These are phyloP conservation scores for Torymus aiolomorphi DNA, from an alignment of 2,888 invertebrate genomes.

Conservation along the genomic window DNA sequence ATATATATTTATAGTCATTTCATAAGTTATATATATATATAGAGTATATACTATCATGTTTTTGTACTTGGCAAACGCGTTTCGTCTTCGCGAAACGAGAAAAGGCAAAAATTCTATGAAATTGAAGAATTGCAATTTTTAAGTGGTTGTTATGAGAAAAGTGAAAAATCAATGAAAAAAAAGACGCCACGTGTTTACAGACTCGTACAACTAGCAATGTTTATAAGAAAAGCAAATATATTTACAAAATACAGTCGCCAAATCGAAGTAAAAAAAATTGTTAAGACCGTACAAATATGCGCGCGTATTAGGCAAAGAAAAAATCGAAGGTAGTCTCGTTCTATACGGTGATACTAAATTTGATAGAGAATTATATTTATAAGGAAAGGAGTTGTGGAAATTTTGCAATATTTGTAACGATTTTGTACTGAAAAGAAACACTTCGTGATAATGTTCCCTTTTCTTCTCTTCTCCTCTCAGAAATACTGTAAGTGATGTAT, in stretches of 20 bases:
- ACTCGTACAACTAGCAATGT: conserved; percentile 12
- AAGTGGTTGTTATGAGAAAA: conserved; percentile 37
- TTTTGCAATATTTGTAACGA: conserved; percentile 48
- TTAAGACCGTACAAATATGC: conserved; percentile 21
- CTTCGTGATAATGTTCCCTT: conserved; percentile 15
- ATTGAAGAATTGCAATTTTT: conserved; percentile 41
- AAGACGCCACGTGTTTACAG: conserved; percentile 20
- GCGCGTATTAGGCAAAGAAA: conserved; percentile 33
- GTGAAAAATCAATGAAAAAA: conserved; percentile 34
- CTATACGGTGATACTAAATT: conserved; percentile 61
- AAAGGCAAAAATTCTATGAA: conserved; percentile 23
- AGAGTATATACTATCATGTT: conserved; percentile 38
- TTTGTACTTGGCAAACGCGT: conserved; percentile 55
- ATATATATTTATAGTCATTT: conserved; percentile 55
- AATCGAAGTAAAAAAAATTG: conserved; percentile 17
- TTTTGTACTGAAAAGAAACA: conserved; percentile 25
- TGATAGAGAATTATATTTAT: conserved; percentile 60
- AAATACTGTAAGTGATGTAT: conserved; percentile 22
- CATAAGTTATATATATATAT: conserved; percentile 21
- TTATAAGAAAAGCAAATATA: conserved; percentile 25
- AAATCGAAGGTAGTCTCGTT: conserved; percentile 3
- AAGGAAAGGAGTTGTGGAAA: conserved; percentile 21
- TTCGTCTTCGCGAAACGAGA: conserved; percentile 52
- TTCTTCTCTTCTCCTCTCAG: conserved; percentile 14
- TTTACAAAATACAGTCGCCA: conserved; percentile 20